phyloP scores from a whole-genome alignment of 2,888 invertebrate genomes.

The Bruchidius siliquastri region DNA sequence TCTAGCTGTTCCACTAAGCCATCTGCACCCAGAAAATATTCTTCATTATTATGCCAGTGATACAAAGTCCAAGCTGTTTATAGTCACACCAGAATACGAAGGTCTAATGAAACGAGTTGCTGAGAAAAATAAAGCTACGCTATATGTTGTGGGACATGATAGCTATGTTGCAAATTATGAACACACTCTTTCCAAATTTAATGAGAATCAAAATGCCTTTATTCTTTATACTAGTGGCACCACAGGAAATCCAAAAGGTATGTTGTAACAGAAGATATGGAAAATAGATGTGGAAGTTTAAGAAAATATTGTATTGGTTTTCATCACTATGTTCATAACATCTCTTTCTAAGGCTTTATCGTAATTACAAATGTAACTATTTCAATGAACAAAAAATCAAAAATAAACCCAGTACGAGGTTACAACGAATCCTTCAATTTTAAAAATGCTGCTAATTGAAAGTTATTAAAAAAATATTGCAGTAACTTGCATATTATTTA shows the following conservation, averaged over 20 bases:
- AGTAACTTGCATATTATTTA: too few species aligned
- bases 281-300: too few species aligned
- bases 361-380: too few species aligned
- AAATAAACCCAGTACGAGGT: too few species aligned
- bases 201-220: slow-evolving; percentile 63
- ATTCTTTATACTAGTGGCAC: slow-evolving; percentile 87
- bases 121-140: slow-evolving; percentile 43
- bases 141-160: slow-evolving; percentile 54
- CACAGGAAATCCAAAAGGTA: slow-evolving; percentile 75
- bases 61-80: slow-evolving; percentile 61
- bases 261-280: too few species aligned
- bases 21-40: slow-evolving; percentile 65
- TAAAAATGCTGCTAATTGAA: too few species aligned
- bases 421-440: too few species aligned
- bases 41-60: slow-evolving; percentile 72
- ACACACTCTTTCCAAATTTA: slow-evolving; percentile 47
- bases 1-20: slow-evolving; percentile 74
- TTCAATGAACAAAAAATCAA: too few species aligned
- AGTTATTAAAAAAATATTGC: too few species aligned
- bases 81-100: slow-evolving; percentile 62
- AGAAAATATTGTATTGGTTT: too few species aligned
- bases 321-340: too few species aligned
- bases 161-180: slow-evolving; percentile 44
- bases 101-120: slow-evolving; percentile 58
- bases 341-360: too few species aligned